These are phyloP conservation scores for Megalopta genalis DNA, from an alignment of 1,140 invertebrate species.

Conservation along the genomic window DNA sequence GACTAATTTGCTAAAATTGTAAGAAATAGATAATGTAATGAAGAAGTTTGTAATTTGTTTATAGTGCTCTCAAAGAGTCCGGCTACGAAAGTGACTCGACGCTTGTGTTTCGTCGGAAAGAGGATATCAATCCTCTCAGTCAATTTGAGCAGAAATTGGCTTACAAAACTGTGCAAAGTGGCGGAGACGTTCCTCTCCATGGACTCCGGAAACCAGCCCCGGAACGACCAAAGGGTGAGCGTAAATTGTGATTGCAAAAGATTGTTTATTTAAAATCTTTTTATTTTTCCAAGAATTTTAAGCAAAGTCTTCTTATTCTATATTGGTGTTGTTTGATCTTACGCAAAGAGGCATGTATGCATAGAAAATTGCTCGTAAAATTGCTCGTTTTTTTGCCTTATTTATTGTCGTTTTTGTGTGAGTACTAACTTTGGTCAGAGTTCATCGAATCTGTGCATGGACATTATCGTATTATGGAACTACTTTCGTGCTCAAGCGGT, in stretches of 20 bases:
- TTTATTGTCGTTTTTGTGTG: background rate
- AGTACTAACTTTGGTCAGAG: slow-evolving; percentile 1
- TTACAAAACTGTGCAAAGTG: slow-evolving; percentile 92
- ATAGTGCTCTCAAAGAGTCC: slow-evolving; percentile 90
- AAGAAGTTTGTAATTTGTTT: slow-evolving; percentile 10
- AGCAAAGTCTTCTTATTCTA: background rate
- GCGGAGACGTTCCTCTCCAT: slow-evolving; percentile 94
- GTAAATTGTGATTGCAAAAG: background rate
- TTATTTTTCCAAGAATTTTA: background rate
- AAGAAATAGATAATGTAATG: background rate
- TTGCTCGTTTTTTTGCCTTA: background rate
- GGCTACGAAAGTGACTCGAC: slow-evolving; percentile 95
- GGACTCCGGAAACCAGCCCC: slow-evolving; percentile 93
- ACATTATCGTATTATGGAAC: background rate
- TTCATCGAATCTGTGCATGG: slow-evolving; percentile 19
- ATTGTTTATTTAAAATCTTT: background rate
- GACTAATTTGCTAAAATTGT: background rate
- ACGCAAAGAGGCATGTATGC: slow-evolving; percentile 22
- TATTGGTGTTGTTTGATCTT: background rate
- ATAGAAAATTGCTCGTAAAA: background rate
- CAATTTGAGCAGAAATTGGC: slow-evolving; percentile 89
- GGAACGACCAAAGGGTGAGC: slow-evolving; percentile 90
- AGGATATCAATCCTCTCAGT: slow-evolving; percentile 85
- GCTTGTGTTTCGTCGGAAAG: slow-evolving; percentile 88
- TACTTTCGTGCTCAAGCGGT: background rate